A percentile compares a stretch with the other conserved stretches of the same genome.
These are phyloP conservation scores for Camptogramma bilineatum DNA, from an alignment of 2,888 invertebrate genomes.

Conservation along the genomic window DNA sequence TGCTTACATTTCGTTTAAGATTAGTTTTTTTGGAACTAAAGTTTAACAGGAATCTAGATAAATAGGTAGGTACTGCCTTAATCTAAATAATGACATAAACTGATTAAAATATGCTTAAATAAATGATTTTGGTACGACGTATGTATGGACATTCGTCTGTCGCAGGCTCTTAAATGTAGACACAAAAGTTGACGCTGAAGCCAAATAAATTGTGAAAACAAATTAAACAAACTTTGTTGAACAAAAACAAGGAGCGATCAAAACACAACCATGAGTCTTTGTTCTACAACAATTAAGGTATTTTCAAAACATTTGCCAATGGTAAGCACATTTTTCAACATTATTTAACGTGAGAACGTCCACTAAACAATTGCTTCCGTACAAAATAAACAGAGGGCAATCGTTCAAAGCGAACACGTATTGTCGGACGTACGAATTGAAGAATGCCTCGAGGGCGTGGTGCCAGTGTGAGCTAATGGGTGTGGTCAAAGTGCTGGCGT, in stretches of 20 bases:
- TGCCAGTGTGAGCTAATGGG: constrained; percentile 14
- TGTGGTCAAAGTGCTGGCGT: constrained; percentile 13
- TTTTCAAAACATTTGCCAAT: constrained; percentile 19
- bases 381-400: constrained; percentile 61
- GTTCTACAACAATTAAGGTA: not conserved
- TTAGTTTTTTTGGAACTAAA: no score
- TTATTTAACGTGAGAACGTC: constrained; percentile 45
- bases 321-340: constrained; percentile 41
- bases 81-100: no score
- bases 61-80: no score
- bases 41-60: no score
- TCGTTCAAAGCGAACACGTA: constrained; percentile 55
- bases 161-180: no score
- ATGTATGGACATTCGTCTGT: no score
- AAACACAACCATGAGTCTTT: not conserved
- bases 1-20: no score
- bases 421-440: constrained; percentile 44
- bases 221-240: not conserved
- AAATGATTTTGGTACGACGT: no score
- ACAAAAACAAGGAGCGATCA: not conserved
- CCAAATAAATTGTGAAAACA: not conserved
- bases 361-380: constrained; percentile 60
- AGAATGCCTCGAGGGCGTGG: constrained; percentile 38
- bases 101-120: no score
- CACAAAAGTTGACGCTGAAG: no score